These are phyloP conservation scores for Diachasma alloeum DNA, from an alignment of 1,140 invertebrate genomes.

Conservation along the genomic window DNA sequence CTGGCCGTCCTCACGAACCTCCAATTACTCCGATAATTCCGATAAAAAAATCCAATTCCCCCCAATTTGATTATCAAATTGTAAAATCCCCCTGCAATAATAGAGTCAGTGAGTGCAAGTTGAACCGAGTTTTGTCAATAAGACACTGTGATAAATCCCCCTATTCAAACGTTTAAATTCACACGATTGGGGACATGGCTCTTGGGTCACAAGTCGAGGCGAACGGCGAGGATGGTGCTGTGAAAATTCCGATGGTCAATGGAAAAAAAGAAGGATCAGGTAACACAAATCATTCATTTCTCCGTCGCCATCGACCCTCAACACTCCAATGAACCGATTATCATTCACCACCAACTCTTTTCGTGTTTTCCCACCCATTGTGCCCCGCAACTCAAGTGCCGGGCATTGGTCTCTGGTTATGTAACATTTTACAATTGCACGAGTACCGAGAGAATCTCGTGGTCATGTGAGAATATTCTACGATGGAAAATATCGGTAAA, in stretches of 20 bases:
- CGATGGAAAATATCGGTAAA: not conserved
- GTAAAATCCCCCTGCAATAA: not conserved
- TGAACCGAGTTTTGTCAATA: not conserved
- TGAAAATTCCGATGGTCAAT: slow-evolving; percentile 53
- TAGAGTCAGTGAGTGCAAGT: not conserved
- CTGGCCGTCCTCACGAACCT: not conserved
- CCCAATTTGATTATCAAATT: not conserved
- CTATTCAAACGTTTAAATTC: slow-evolving; percentile 1
- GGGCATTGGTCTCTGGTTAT: slow-evolving; percentile 23
- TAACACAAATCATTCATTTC: slow-evolving; percentile 30
- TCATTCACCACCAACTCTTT: not conserved
- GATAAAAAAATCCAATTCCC: not conserved
- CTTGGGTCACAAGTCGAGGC: slow-evolving; percentile 59
- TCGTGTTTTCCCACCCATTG: not conserved
- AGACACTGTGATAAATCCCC: not conserved
- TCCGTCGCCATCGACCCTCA: not conserved
- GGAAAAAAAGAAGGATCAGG: slow-evolving; percentile 41
- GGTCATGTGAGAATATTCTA: slow-evolving; percentile 25
- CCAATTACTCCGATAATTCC: not conserved
- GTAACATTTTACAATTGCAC: slow-evolving; percentile 27
- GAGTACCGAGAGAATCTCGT: slow-evolving; percentile 18
- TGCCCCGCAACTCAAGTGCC: not conserved
- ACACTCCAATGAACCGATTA: not conserved
- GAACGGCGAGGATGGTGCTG: slow-evolving; percentile 50
- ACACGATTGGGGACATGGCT: slow-evolving; percentile 52